Evolutionary conservation across 1,140 invertebrate genomes (phyloP).

Genomic region (Ostrea edulis): DNA sequence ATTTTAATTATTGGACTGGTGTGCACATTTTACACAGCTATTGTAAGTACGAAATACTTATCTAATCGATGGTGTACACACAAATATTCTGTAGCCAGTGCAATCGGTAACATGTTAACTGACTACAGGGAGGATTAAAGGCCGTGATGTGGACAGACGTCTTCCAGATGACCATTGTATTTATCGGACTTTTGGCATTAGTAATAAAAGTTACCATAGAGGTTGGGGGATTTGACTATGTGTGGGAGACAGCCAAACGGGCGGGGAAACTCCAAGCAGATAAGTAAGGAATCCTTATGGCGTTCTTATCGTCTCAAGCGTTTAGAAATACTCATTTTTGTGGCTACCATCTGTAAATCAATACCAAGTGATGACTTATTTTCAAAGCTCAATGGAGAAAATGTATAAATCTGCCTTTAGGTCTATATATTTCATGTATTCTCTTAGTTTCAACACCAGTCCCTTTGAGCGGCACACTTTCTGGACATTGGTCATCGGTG

Average conservation of each 20-base stretch:
- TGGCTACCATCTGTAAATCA: no score
- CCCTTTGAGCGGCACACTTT: slow-evolving; percentile 71
- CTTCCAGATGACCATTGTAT: slow-evolving; percentile 64
- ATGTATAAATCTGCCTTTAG: no score
- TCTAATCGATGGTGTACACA: no score
- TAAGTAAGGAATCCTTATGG: background rate
- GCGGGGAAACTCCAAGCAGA: slow-evolving; percentile 25
- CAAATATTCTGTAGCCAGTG: no score
- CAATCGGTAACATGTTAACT: background rate
- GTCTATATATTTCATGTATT: no score
- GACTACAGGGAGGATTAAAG: slow-evolving; percentile 77
- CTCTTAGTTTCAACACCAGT: slow-evolving; percentile 66
- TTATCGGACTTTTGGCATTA: slow-evolving; percentile 57
- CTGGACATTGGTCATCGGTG: slow-evolving; percentile 80
- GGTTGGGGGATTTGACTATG: slow-evolving; percentile 85
- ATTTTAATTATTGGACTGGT: slow-evolving; percentile 90
- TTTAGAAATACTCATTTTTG: no score
- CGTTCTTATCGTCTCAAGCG: no score
- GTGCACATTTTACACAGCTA: slow-evolving; percentile 87
- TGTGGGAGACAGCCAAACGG: slow-evolving; percentile 85
- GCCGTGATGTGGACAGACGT: slow-evolving; percentile 76
- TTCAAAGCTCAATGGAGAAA: no score
- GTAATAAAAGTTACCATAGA: slow-evolving; percentile 81
- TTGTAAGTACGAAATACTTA: slow-evolving; percentile 64
- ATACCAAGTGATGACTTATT: no score